Evolutionary conservation across 2,113 vertebrate genomes (phyloP).

Genomic region (Leptobrachium ailaonicum): DNA sequence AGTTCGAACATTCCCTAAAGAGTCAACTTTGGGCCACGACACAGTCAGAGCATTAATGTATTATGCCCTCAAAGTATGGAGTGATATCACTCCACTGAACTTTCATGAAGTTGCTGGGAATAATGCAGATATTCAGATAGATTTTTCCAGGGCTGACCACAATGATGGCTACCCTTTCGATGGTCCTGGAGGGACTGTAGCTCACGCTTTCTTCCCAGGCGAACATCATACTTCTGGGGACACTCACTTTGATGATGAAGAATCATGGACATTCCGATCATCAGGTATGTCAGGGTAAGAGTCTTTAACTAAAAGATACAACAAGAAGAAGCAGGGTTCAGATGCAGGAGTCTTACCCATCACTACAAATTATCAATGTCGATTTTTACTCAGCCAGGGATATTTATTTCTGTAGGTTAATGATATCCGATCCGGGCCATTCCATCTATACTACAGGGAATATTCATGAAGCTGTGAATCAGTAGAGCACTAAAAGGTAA

Average conservation of each 20-base stretch:
- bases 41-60: constrained; percentile 93
- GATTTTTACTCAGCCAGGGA: no score
- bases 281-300: constrained; percentile 70
- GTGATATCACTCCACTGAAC: constrained; percentile 89
- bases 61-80: constrained; percentile 95
- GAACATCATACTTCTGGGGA: constrained; percentile 86
- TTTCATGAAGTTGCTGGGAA: constrained; percentile 94
- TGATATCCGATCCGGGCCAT: no score
- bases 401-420: no score
- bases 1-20: constrained; percentile 87
- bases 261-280: constrained; percentile 93
- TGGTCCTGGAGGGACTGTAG: constrained; percentile 88
- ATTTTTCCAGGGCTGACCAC: constrained; percentile 92
- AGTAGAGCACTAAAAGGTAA: no score
- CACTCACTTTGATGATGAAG: constrained; percentile 92
- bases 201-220: constrained; percentile 92
- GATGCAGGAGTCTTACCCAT: background rate
- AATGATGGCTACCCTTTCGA: constrained; percentile 92
- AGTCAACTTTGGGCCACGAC: constrained; percentile 84
- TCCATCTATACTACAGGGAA: no score
- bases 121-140: constrained; percentile 90
- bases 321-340: background rate
- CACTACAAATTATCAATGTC: no score
- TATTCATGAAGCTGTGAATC: no score
- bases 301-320: background rate